phyloP scores from a whole-genome alignment of 2,797 vertebrate species.

The Lates japonicus region DNA sequence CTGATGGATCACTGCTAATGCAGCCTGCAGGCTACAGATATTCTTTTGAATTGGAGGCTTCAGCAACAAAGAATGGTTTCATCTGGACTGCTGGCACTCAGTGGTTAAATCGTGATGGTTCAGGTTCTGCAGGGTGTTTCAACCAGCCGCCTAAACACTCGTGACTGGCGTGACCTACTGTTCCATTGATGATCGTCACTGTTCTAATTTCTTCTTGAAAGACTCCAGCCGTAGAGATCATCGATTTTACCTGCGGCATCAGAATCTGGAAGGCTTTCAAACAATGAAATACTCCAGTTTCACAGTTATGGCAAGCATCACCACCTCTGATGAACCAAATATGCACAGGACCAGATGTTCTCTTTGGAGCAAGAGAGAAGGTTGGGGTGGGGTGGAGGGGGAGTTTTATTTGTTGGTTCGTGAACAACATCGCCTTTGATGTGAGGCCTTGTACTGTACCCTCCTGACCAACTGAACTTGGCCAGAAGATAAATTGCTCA shows the following conservation, averaged over 20 bases:
- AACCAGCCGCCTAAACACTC: constrained; percentile 3
- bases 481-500: constrained; percentile 45
- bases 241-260: constrained; percentile 34
- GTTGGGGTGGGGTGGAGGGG: too few species aligned
- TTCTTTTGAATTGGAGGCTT: constrained; percentile 15
- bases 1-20: neutral
- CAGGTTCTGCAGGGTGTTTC: constrained; percentile 9
- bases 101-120: neutral
- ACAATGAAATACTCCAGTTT: constrained; percentile 40
- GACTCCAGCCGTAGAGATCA: constrained; percentile 27
- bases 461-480: constrained; percentile 49
- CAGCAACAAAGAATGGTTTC: neutral
- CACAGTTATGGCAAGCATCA: constrained; percentile 32
- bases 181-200: neutral
- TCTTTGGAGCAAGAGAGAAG: constrained; percentile 32
- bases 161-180: constrained; percentile 10
- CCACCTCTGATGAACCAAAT: constrained; percentile 37
- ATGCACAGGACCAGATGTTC: constrained; percentile 64
- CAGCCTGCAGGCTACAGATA: neutral
- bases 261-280: constrained; percentile 50
- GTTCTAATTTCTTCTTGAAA: constrained; percentile 8
- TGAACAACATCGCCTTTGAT: constrained; percentile 54
- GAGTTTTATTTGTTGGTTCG: too few species aligned
- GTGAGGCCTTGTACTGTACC: constrained; percentile 41
- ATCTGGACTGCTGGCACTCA: constrained; percentile 21